A percentile compares a stretch with the other conserved stretches of the same genome.
These are phyloP conservation scores for Potamarius usumacintae DNA, from an alignment of 2,113 vertebrate genomes.

Conservation along the genomic window DNA sequence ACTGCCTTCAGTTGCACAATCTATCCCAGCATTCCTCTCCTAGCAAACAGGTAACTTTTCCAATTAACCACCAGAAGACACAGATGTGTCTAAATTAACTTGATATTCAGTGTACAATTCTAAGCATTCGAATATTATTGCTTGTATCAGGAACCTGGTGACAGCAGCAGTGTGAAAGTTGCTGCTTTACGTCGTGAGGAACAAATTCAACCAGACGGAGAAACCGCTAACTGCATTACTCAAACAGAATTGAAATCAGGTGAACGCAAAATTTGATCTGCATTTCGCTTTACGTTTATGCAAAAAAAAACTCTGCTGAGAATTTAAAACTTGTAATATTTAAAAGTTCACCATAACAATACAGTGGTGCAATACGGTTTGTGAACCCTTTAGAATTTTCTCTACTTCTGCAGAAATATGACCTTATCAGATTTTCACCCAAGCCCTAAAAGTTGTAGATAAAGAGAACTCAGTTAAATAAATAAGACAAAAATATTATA, in stretches of 20 bases:
- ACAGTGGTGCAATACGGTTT: too few species aligned
- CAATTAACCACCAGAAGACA: not conserved
- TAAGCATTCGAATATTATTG: not conserved
- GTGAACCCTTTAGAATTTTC: too few species aligned
- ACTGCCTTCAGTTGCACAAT: constrained; percentile 45
- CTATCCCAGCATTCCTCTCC: constrained; percentile 38
- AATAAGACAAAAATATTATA: too few species aligned
- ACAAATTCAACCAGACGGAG: constrained; percentile 9
- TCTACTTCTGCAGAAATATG: too few species aligned
- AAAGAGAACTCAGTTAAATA: too few species aligned
- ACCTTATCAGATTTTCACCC: too few species aligned
- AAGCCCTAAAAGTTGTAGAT: too few species aligned
- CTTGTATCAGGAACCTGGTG: constrained; percentile 17
- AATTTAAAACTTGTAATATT: not conserved
- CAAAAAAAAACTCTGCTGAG: not conserved
- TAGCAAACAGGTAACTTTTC: constrained; percentile 59
- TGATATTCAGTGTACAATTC: not conserved
- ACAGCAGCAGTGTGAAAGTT: not conserved
- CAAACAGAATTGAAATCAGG: constrained; percentile 11
- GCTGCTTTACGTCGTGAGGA: not conserved
- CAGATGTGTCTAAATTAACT: not conserved
- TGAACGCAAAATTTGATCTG: not conserved
- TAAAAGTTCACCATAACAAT: not conserved
- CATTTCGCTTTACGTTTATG: not conserved
- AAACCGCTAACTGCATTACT: not conserved